A percentile compares a stretch with the other conserved stretches of the same genome.
Evolutionary conservation across 2,888 invertebrate species (phyloP).

Genomic region (Griposia aprilina): DNA sequence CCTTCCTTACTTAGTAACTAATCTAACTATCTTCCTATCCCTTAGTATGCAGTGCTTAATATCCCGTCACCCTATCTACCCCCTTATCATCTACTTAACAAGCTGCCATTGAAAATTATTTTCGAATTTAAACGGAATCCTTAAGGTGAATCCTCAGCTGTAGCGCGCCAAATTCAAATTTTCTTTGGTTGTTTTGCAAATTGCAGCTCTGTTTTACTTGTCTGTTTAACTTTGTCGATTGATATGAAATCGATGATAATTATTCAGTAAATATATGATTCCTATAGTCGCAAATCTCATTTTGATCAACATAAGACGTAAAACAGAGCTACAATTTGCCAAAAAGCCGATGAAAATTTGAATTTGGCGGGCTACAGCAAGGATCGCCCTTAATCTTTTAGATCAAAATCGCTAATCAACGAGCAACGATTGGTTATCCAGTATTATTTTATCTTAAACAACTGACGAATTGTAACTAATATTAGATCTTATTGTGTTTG

Average conservation of each 20-base stretch:
- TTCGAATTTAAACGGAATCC: slow-evolving; percentile 30
- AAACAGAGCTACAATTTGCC: too few species aligned
- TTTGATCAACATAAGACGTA: too few species aligned
- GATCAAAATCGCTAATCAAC: slow-evolving; percentile 26
- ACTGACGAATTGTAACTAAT: slow-evolving; percentile 26
- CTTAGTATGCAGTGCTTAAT: neutral
- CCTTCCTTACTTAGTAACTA: neutral
- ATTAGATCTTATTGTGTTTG: slow-evolving; percentile 44
- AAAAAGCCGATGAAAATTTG: too few species aligned
- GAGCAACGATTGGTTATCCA: neutral
- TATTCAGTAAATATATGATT: too few species aligned
- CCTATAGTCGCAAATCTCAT: too few species aligned
- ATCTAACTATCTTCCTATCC: neutral
- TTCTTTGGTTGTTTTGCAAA: too few species aligned
- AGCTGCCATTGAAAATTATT: slow-evolving; percentile 2
- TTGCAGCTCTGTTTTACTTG: too few species aligned
- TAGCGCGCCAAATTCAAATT: too few species aligned
- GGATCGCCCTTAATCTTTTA: neutral
- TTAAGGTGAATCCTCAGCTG: neutral
- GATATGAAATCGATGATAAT: too few species aligned
- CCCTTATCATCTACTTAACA: neutral
- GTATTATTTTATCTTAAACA: slow-evolving; percentile 36
- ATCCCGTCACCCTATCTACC: neutral
- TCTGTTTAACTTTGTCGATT: too few species aligned
- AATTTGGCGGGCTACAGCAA: too few species aligned